These are phyloP conservation scores for Cathartes aura DNA, from an alignment of 2,113 vertebrate species.

Conservation along the genomic window DNA sequence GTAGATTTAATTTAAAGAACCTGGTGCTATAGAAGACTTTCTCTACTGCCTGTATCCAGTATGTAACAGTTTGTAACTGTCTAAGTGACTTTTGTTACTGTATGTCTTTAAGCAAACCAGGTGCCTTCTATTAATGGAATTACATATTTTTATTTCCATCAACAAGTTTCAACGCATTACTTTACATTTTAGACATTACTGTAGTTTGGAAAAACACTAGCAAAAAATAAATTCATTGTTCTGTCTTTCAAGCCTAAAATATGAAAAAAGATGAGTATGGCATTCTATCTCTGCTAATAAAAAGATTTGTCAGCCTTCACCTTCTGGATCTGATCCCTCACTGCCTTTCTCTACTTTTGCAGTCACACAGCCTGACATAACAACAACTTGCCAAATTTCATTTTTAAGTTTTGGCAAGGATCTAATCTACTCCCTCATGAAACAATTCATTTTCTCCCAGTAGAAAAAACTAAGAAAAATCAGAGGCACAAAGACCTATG, in stretches of 20 bases:
- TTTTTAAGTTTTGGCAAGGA: neutral
- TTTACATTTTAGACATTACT: neutral
- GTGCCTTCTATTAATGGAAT: neutral
- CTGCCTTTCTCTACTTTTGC: neutral
- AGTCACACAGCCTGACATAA: neutral
- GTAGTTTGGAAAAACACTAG: neutral
- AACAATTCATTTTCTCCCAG: neutral
- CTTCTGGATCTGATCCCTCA: neutral
- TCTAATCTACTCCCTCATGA: neutral
- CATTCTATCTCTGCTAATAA: neutral
- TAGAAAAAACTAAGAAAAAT: neutral
- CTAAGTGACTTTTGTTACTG: neutral
- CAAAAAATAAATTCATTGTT: neutral
- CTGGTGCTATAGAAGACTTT: neutral
- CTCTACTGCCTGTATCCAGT: neutral
- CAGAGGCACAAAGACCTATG: neutral
- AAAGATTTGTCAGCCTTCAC: neutral
- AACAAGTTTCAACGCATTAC: neutral
- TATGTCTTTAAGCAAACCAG: neutral
- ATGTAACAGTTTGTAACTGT: neutral
- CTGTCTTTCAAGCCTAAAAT: neutral
- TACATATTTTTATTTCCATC: neutral
- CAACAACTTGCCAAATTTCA: neutral
- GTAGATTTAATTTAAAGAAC: conserved; percentile 56
- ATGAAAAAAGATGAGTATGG: neutral